Evolutionary conservation across 1,140 invertebrate genomes (phyloP), one percentile per base, ranked within the genome.

Genomic region (Pseudachorutes palmiensis): DNA sequence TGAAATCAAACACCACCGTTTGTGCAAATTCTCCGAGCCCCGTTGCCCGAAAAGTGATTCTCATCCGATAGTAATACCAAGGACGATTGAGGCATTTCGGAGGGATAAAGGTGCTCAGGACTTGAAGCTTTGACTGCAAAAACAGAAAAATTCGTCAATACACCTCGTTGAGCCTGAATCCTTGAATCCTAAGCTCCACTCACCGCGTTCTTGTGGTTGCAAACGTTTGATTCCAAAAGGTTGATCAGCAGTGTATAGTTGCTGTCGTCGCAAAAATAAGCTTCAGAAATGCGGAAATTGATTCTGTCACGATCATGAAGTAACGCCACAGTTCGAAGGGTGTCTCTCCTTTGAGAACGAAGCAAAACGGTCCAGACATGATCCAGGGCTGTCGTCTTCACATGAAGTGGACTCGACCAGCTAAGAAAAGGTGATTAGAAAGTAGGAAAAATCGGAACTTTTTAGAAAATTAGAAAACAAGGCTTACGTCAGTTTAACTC

Each of bases 1-100:
- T 63, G 45, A 63, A 63, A 48, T 63, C 61, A 48, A 63, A 48
- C 2, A 63, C 36, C 2, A 63, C 28, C 2, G 61, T 41, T 41
- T 63, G 61, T 2, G 3, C 22, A 48, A 9, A 63, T n/a, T 41
- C 14, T 63, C 61, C 61, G 29, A 36, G 32, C 3, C 12, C 14
- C 2, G 3, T 19, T 48, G 33, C 24, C 3, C 41, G 32, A 24
- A 63, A 63, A 3, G 26, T 22, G 24, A 63, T 3, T 2, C 14
- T 14, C 5, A 63, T 63, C 61, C 28, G 36, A 36, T 63, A 63
- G 30, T 29, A 60, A 30, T 30, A 60, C 26, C 58, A 63, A 41
- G 31, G 36, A 3, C n/a, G 61, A 63, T 30, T 60, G 24, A 63
- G 12, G 33, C 26, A 26, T 12, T 45, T 14, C 5, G 61, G 24